Conservation (phyloP, 2,888 invertebrate species). For the Phytoseiulus persimilis region DNA sequence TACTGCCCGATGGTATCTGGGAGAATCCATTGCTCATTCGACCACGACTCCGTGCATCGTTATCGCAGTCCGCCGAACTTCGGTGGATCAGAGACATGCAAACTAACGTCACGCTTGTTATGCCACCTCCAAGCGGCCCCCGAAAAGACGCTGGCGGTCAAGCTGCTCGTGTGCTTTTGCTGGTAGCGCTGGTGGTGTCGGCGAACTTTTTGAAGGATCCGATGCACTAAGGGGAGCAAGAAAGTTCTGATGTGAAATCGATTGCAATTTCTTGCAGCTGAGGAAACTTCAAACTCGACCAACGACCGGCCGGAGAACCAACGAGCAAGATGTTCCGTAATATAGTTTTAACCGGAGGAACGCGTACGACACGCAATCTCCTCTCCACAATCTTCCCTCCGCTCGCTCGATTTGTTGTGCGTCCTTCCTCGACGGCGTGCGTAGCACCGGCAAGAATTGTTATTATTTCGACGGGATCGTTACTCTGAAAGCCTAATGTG, state of each 20-base stretch:
- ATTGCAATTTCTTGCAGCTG: neutral
- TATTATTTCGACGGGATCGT: neutral
- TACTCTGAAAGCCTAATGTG: neutral
- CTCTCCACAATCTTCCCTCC: neutral
- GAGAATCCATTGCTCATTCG: too few species aligned
- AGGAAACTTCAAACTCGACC: neutral
- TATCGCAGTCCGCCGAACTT: too few species aligned
- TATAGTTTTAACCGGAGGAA: neutral
- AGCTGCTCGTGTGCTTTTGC: neutral
- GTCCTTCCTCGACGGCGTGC: neutral
- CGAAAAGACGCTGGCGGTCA: neutral
- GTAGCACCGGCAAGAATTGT: neutral
- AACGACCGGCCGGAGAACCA: neutral
- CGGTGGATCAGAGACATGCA: too few species aligned
- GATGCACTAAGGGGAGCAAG: neutral
- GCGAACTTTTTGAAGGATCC: constrained; percentile 5
- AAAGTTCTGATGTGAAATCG: constrained; percentile 5
- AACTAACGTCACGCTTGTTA: too few species aligned
- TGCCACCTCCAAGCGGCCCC: neutral
- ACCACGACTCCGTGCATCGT: too few species aligned
- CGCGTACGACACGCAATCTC: neutral
- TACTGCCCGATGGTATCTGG: too few species aligned
- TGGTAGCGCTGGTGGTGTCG: neutral
- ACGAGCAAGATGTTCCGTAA: neutral
- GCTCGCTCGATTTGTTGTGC: neutral